phyloP scores from a whole-genome alignment of 2,888 invertebrate genomes.

The Rhaphigaster nebulosa region DNA sequence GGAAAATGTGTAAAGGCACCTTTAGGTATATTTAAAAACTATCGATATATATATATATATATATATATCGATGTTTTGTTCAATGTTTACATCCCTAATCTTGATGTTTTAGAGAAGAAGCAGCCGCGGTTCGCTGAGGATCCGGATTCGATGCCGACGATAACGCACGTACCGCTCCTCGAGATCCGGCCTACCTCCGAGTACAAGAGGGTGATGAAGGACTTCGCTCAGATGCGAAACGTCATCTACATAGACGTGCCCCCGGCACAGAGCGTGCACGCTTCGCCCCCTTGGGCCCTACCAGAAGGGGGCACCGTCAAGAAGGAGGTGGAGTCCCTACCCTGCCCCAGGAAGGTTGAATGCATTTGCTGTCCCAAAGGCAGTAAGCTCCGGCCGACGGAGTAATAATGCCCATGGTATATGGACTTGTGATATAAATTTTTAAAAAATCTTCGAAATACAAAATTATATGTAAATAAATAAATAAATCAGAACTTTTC shows the following conservation, averaged over 20 bases:
- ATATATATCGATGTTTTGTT: no score
- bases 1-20: no score
- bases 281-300: conserved; percentile 41
- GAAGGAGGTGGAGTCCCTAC: neutral
- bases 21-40: no score
- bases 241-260: conserved; percentile 22
- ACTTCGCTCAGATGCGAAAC: neutral
- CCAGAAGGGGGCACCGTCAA: neutral
- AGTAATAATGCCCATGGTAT: neutral
- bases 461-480: neutral
- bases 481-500: no score
- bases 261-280: conserved; percentile 8
- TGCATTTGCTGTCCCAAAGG: neutral
- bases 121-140: neutral
- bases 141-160: conserved; percentile 22
- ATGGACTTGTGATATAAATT: no score
- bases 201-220: conserved; percentile 36
- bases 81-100: no score
- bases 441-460: neutral
- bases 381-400: no score
- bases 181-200: conserved; percentile 55
- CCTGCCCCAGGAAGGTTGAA: neutral
- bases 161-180: conserved; percentile 52
- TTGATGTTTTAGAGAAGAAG: conserved; percentile 2
- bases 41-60: no score